Evolutionary conservation across 2,797 vertebrate genomes (phyloP), one percentile per base, ranked within the genome.

Genomic region (Xenopus petersii): DNA sequence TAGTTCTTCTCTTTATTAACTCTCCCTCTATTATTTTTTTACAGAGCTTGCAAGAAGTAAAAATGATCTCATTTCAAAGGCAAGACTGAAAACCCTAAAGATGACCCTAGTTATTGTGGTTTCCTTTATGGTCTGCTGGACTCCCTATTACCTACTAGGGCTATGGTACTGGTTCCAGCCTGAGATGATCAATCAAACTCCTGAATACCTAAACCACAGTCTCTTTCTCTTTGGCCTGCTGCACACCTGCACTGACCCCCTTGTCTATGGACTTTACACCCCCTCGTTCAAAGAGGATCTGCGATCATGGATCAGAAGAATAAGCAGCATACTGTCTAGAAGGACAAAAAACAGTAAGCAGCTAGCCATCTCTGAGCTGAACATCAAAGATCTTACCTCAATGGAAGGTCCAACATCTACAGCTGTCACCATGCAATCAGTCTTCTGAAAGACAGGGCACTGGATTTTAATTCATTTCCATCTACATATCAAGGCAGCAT

Each of bases 151-250:
- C 81, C 89, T 96, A 70, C 84, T 96, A 80, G 95, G 95, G 4
- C 86, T 96, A 82, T 96, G 95, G 94, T 96, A 96, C 86, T 96
- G 95, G 95, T 96, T 96, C 83, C 92, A 94, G 67, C 94, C 94
- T 0, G 75, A 87, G 79, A 89, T 95, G 91, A 88, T 96, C 80
- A 84, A 63, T 2, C 79, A 89, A 75, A 95, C 89, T 12, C 94
- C 94, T 0, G 94, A 96, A 69, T 94, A 93, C 0, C 33, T 96
- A 64, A 93, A 94, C 82, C 94, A 95, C 80, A 82, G 86, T 65
- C 88, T 95, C 54, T 96, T 96, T 4, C 87, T 96, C 74, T 95
- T 96, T 0, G 94, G 94, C 51, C 88, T 95, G 85, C 88, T 96
- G 61, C 95, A 95, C 87, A 94, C 93, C 0, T 96, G 94, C 87